Conservation (phyloP, 2,888 invertebrate species). For the Catocala fraxini region DNA sequence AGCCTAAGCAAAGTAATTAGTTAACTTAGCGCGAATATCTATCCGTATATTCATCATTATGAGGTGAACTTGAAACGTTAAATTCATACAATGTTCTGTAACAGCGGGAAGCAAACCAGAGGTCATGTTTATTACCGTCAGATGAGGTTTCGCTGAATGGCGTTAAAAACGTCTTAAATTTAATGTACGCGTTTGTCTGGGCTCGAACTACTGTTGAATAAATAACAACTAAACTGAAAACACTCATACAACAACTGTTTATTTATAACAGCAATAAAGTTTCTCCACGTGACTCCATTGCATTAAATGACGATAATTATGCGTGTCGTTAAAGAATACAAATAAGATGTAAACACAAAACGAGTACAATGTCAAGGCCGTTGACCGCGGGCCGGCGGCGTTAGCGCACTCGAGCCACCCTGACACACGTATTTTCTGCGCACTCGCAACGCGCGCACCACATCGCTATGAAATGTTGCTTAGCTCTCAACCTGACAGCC, state of each 20-base stretch:
- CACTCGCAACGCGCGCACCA: slow-evolving; percentile 27
- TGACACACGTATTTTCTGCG: slow-evolving; percentile 44
- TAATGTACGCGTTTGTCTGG: slow-evolving; percentile 34
- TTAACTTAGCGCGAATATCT: neutral
- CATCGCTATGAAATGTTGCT: slow-evolving; percentile 30
- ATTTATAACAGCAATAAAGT: slow-evolving; percentile 56
- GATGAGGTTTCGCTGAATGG: slow-evolving; percentile 26
- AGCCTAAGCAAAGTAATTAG: slow-evolving; percentile 10
- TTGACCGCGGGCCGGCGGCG: slow-evolving; percentile 67
- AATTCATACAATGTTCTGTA: slow-evolving; percentile 12
- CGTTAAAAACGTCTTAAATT: slow-evolving; percentile 35
- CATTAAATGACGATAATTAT: slow-evolving; percentile 63
- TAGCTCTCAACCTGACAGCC: slow-evolving; percentile 32
- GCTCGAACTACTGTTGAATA: slow-evolving; percentile 44
- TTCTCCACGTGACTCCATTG: slow-evolving; percentile 58
- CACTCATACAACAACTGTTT: slow-evolving; percentile 34
- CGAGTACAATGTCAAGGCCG: slow-evolving; percentile 80
- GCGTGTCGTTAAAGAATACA: slow-evolving; percentile 60
- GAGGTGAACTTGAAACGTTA: slow-evolving; percentile 19
- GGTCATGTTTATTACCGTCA: slow-evolving; percentile 34
- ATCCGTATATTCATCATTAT: slow-evolving; percentile 4
- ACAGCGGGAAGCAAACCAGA: slow-evolving; percentile 19
- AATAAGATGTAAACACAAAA: slow-evolving; percentile 69
- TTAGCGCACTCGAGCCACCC: slow-evolving; percentile 41
- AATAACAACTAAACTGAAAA: slow-evolving; percentile 38